Evolutionary conservation across 2,888 invertebrate species (phyloP), one percentile per base, ranked within the genome.

Genomic region (Polyommatus iphigenia): DNA sequence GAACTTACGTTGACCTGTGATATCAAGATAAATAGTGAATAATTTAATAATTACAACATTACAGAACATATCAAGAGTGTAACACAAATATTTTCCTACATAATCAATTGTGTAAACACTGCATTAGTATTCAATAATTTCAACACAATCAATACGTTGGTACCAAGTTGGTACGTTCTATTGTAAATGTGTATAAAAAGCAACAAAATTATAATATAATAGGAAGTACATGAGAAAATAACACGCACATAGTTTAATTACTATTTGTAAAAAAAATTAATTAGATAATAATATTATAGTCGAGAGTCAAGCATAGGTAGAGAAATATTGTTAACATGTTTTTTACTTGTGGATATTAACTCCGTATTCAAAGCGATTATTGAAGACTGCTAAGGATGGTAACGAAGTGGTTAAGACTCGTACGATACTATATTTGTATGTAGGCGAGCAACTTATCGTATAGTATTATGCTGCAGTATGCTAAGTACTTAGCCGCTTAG

Each of bases 181-280:
- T 67, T 67, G 15, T 15, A 29, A 15, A 67, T 67, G 29, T 67
- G 24, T 62, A 62, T 62, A 24, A 62, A 62, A 62, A 62, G 24
- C 62, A 24, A 13, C 24, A 20, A 62, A 62, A 62, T 62, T 24
- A 62, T 62, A 62, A 62, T 62, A 62, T 62, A 62, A 24, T 62
- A 13, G 62, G 13, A 20, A 20, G 20, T 59, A 59, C 7, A 59
- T 18, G 54, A 18, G 54, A 18, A 59, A 20, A 10, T 20, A 3
- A 59, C 20, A 59, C 59, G 20, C 8, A 59, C 59, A n/a, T 7
- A 59, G n/a, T 7, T 20, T 59, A 59, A 59, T 59, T 59, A 20
- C 8, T 59, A n/a, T 59, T 59, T 59, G 20, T 59, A 59, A 20
- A 59, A 20, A n/a, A 57, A 24, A 24, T 24, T 59, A 8, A 50